Percentiles rank a stretch among this genome's conserved stretches.
These are phyloP conservation scores for Patella pellucida DNA, from an alignment of 2,888 invertebrate species.

Conservation along the genomic window DNA sequence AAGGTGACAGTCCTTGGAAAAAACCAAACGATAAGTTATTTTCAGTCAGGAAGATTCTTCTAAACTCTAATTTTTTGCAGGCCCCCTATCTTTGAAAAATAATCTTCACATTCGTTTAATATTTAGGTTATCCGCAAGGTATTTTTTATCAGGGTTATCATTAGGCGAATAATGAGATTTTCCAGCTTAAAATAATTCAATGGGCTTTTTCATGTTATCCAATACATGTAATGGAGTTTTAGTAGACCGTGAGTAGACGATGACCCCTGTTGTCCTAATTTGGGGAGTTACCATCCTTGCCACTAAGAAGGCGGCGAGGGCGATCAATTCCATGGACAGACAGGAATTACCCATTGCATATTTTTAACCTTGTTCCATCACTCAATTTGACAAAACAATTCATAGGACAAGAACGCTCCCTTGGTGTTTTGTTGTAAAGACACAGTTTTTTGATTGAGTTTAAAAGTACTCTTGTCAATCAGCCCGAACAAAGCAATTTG, in stretches of 20 bases:
- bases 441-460: not conserved
- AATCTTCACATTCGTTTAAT: slow-evolving; percentile 2
- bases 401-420: not conserved
- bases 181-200: not conserved
- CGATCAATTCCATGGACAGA: not conserved
- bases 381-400: slow-evolving; percentile 1
- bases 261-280: not conserved
- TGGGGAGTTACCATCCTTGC: not conserved
- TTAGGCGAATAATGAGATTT: not conserved
- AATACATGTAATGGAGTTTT: not conserved
- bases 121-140: not conserved
- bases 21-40: not conserved
- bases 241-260: not conserved
- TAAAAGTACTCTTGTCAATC: not conserved
- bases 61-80: not conserved
- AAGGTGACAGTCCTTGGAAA: not conserved
- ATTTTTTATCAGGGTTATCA: not conserved
- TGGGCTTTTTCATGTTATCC: not conserved
- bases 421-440: not conserved
- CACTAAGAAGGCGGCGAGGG: not conserved
- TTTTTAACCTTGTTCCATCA: not conserved
- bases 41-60: not conserved
- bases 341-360: not conserved
- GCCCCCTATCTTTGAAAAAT: not conserved
- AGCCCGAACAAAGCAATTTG: not conserved